Percentiles rank a stretch among this genome's conserved stretches.
Evolutionary conservation across 2,113 vertebrate species (phyloP).

Genomic region (Rhadina sibilatrix): DNA sequence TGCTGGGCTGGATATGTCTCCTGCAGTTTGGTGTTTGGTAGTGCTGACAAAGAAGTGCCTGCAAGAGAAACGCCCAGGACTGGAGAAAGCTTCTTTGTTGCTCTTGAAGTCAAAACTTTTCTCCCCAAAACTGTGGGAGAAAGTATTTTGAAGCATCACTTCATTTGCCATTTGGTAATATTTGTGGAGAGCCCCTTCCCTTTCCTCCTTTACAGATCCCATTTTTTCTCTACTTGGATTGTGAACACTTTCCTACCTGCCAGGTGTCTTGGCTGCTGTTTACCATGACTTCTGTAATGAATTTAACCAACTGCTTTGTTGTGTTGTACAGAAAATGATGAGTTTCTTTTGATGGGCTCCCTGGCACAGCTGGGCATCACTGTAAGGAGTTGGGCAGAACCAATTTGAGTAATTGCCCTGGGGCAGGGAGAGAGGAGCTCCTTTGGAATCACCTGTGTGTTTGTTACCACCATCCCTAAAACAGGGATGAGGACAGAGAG

Average conservation of each 20-base stretch:
- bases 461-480: neutral
- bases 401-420: rapidly evolving
- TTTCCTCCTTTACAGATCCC: neutral
- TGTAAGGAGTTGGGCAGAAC: neutral
- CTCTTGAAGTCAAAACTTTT: neutral
- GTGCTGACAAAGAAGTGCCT: neutral
- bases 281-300: neutral
- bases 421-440: neutral
- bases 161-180: neutral
- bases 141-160: neutral
- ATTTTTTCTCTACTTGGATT: neutral
- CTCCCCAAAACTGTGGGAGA: neutral
- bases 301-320: neutral
- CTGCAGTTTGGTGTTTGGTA: neutral
- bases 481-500: neutral
- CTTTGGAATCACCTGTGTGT: neutral
- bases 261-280: neutral
- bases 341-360: neutral
- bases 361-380: neutral
- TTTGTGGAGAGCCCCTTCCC: neutral
- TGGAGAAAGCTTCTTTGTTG: neutral
- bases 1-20: neutral
- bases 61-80: neutral
- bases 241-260: neutral
- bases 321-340: neutral